These are phyloP conservation scores for Cynopterus sphinx DNA, from an alignment of 2,797 vertebrate genomes.

Conservation along the genomic window DNA sequence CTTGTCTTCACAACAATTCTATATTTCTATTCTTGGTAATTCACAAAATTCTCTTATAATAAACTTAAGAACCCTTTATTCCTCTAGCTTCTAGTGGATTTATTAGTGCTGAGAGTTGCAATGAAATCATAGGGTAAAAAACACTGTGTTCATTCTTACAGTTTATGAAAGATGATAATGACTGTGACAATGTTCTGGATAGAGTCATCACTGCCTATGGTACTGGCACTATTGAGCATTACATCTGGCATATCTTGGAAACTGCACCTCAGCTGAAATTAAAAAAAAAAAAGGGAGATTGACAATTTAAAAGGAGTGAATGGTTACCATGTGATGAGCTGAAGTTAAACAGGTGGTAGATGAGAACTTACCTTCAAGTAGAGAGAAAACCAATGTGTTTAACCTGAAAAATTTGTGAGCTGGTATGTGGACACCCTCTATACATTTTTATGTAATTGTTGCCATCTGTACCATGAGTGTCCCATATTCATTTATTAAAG, in stretches of 20 bases:
- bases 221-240: background rate
- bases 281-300: background rate
- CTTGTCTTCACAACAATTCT: background rate
- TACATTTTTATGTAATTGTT: background rate
- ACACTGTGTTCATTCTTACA: background rate
- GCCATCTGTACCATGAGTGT: background rate
- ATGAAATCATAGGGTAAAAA: background rate
- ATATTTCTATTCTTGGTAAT: background rate
- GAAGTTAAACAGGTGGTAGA: background rate
- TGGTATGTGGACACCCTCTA: background rate
- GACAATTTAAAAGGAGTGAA: background rate
- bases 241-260: background rate
- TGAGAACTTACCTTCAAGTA: background rate
- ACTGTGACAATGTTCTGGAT: background rate
- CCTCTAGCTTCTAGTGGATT: background rate
- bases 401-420: background rate
- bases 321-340: background rate
- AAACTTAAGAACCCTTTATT: background rate
- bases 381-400: background rate
- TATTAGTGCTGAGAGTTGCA: background rate
- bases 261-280: background rate
- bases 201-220: background rate
- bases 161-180: background rate
- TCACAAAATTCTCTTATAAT: background rate
- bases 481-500: background rate